phyloP scores from a whole-genome alignment of 2,888 invertebrate genomes.

The Lasioglossum malachurum region DNA sequence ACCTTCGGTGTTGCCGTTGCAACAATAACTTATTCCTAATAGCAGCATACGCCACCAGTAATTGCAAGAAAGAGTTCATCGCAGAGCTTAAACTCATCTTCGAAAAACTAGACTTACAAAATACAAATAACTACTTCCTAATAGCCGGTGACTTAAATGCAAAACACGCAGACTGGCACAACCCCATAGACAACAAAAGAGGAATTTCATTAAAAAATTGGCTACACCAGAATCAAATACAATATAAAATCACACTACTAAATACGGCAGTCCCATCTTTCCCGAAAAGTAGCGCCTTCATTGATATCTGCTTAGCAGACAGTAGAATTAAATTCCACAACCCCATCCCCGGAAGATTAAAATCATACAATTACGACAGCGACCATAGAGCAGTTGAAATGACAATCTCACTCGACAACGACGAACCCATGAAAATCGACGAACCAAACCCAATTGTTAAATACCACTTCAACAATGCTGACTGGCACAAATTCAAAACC shows the following conservation, averaged over 20 bases:
- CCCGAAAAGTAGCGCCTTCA: not conserved
- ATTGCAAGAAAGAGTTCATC: constrained; percentile 48
- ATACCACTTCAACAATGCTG: not conserved
- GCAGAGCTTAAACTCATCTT: constrained; percentile 44
- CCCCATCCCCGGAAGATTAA: not conserved
- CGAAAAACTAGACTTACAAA: constrained; percentile 13
- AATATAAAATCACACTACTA: not conserved
- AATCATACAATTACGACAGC: constrained; percentile 11
- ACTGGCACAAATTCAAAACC: constrained; percentile 3
- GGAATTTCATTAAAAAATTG: not conserved
- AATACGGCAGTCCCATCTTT: not conserved
- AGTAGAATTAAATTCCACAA: not conserved
- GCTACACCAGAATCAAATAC: not conserved
- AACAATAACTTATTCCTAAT: constrained; percentile 21
- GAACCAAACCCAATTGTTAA: not conserved
- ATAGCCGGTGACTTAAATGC: constrained; percentile 59
- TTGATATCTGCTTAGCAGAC: not conserved
- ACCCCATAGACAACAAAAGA: not conserved
- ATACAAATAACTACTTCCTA: constrained; percentile 43
- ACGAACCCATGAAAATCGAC: not conserved
- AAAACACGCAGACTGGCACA: not conserved
- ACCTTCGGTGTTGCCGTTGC: too few species aligned
- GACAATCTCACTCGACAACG: not conserved
- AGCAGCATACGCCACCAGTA: constrained; percentile 47
- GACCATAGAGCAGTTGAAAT: constrained; percentile 18